Conservation (phyloP, 1,140 invertebrate genomes). For the Trichonephila clavata region DNA sequence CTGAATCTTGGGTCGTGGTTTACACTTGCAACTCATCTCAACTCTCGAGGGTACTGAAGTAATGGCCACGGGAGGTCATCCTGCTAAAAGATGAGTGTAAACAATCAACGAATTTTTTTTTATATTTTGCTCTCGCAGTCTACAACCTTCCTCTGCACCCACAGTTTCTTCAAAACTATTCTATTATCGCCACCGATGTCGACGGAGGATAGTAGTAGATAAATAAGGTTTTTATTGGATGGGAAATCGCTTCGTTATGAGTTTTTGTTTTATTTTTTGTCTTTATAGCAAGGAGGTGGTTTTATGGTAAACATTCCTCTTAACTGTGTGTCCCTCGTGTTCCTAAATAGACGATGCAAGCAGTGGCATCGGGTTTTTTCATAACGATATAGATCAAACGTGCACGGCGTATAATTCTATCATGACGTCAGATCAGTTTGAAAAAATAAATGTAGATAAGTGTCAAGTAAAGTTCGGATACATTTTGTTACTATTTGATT, state of each 20-base stretch:
- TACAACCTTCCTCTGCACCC: slow-evolving; percentile 9
- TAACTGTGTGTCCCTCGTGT: not conserved
- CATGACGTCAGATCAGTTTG: too few species aligned
- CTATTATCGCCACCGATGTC: slow-evolving; percentile 25
- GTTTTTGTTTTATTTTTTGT: not conserved
- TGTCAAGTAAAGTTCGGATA: too few species aligned
- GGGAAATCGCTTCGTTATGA: slow-evolving; percentile 66
- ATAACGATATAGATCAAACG: too few species aligned
- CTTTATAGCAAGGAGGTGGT: slow-evolving; percentile 30
- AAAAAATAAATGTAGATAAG: too few species aligned
- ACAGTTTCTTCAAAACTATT: not conserved
- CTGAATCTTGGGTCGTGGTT: slow-evolving; percentile 33
- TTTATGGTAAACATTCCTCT: slow-evolving; percentile 47
- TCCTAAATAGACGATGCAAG: not conserved
- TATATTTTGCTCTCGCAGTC: not conserved
- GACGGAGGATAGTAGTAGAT: slow-evolving; percentile 21
- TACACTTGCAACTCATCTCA: slow-evolving; percentile 44
- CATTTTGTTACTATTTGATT: too few species aligned
- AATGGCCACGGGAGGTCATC: slow-evolving; percentile 57
- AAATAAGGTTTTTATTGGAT: slow-evolving; percentile 73
- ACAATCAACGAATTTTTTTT: not conserved
- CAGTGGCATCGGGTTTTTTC: not conserved
- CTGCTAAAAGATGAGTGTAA: slow-evolving; percentile 66
- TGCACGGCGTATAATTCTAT: too few species aligned
- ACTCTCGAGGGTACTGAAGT: slow-evolving; percentile 17